Evolutionary conservation across 2,888 invertebrate genomes (phyloP), one percentile per base, ranked within the genome.

Genomic region (Drymonia ruficornis): DNA sequence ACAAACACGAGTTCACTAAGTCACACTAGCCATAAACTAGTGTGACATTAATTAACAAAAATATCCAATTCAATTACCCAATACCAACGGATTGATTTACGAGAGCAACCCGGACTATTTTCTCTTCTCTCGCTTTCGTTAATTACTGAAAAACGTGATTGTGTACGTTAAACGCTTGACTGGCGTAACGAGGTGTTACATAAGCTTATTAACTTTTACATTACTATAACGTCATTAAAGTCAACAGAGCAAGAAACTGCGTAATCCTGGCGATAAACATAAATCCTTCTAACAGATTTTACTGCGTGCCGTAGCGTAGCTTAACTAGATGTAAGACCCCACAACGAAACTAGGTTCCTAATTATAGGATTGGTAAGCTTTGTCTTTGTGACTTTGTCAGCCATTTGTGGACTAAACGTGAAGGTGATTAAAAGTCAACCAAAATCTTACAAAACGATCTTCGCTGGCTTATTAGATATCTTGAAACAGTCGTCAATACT

Each of bases 221-320:
- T 50, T 53, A 48, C 47, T 43, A 38, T 16, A 13, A 38, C 56
- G 47, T 49, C 43, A 56, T 43, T 36, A 50, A 48, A 50, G 45
- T 46, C 19, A 47, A 49, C 49, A 44, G 51, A 45, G 45, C 45
- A 19, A 4, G 12, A n/a, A 28, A n/a, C 28, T 28, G 18, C 28
- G 15, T 4, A 28, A 45, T 45, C 45, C 45, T n/a, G 4, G 8
- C 11, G 18, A 28, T 28, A n/a, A 45, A 45, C 15, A 45, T 45
- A 45, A 45, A 45, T 28, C 2, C 28, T 1, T 18, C 13, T 15
- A 28, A 28, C 45, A 28, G 45, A 45, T 28, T 28, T 28, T n/a
- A 28, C 6, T 15, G n/a, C 28, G 15, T 40, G 9, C 16, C 4
- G 13, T 36, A 11, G 40, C 16, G n/a, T 38, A n/a, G n/a, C n/a